Evolutionary conservation across 2,113 vertebrate species (phyloP).

Genomic region (Alexandromys fortis): DNA sequence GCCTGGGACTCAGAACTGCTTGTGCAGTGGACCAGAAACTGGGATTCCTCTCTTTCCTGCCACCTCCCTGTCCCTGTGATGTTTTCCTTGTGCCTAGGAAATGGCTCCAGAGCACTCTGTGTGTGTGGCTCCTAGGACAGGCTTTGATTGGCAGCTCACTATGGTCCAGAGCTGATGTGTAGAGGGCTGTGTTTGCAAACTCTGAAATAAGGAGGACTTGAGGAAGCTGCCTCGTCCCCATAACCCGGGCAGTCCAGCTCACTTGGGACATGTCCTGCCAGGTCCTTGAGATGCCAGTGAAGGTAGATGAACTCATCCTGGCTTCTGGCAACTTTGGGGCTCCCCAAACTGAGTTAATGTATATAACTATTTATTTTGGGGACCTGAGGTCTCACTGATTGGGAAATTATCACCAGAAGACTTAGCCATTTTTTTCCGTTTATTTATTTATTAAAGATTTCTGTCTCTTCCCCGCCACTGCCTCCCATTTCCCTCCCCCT

Average conservation of each 20-base stretch:
- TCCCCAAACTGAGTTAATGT: background rate
- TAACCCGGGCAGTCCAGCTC: fast-evolving
- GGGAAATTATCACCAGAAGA: fast-evolving
- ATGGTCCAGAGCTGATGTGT: background rate
- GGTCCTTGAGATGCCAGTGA: background rate
- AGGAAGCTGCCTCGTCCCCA: fast-evolving
- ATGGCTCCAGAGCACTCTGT: background rate
- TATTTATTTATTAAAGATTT: too few relatives aligned
- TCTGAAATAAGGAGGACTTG: background rate
- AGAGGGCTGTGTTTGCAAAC: fast-evolving
- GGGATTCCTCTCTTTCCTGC: fast-evolving
- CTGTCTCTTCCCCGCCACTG: too few relatives aligned
- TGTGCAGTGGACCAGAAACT: too few relatives aligned
- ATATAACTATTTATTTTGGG: fast-evolving
- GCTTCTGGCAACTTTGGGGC: background rate
- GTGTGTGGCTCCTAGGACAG: background rate
- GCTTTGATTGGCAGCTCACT: background rate
- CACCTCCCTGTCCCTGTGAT: background rate
- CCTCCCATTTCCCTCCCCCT: too few relatives aligned
- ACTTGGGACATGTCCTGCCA: fast-evolving
- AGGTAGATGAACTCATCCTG: background rate
- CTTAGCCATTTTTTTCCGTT: too few relatives aligned
- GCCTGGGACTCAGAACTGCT: fast-evolving
- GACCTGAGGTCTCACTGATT: fast-evolving
- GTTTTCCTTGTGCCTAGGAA: background rate